phyloP scores from a whole-genome alignment of 2,113 vertebrate genomes.

The Entelurus aequoreus region DNA sequence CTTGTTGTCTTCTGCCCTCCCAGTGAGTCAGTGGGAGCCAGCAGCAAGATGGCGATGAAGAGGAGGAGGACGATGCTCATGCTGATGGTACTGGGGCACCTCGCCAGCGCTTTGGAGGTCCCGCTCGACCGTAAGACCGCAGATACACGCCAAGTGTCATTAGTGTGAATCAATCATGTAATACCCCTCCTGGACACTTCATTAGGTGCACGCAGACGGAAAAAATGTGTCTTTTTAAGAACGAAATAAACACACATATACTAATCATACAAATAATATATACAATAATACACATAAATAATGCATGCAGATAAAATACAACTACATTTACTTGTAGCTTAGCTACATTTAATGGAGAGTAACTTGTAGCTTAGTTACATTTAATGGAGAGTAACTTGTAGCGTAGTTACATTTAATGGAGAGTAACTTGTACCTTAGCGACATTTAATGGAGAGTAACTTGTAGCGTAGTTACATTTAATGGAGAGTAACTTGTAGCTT shows the following conservation, averaged over 20 bases:
- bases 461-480: too few relatives aligned
- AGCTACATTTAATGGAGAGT: too few relatives aligned
- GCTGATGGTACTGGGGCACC: conserved; percentile 82
- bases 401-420: too few relatives aligned
- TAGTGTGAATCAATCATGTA: background rate
- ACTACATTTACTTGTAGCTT: background rate
- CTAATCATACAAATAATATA: background rate
- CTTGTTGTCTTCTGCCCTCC: conserved; percentile 18
- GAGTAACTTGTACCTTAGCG: too few relatives aligned
- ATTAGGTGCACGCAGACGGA: background rate
- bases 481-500: too few relatives aligned
- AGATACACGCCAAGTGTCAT: background rate
- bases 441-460: too few relatives aligned
- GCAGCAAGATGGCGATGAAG: conserved; percentile 46
- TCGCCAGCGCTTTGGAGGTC: conserved; percentile 84
- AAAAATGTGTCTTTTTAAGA: background rate
- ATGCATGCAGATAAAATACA: background rate
- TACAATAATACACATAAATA: too few relatives aligned
- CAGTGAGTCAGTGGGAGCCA: conserved; percentile 56
- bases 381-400: too few relatives aligned
- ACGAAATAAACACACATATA: background rate
- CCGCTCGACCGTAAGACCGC: conserved; percentile 90
- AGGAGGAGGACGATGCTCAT: conserved; percentile 40
- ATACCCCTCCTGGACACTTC: background rate
- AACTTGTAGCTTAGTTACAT: too few relatives aligned